These are phyloP conservation scores for Gari tellinella DNA, from an alignment of 2,888 invertebrate species.

Conservation along the genomic window DNA sequence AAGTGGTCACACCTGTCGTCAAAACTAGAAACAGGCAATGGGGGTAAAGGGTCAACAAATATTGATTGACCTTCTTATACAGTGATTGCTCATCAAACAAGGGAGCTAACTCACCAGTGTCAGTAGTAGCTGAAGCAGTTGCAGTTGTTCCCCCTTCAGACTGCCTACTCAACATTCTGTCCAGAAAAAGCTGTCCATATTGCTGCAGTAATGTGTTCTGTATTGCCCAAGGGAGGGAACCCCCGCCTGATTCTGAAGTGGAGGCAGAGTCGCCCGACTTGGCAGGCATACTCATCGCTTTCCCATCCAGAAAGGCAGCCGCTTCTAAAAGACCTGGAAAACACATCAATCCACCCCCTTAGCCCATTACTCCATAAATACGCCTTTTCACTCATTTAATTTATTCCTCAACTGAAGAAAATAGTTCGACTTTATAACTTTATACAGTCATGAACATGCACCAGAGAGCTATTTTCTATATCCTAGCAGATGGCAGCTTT, in stretches of 20 bases:
- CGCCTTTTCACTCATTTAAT: no score
- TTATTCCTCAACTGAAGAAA: no score
- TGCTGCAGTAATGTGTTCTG: slow-evolving; percentile 51
- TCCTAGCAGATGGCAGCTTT: no score
- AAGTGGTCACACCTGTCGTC: no score
- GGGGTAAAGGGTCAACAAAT: no score
- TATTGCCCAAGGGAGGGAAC: slow-evolving; percentile 53
- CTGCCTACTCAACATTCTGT: slow-evolving; percentile 54
- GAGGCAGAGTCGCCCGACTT: slow-evolving; percentile 30
- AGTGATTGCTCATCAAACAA: no score
- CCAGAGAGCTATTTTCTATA: no score
- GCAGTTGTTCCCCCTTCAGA: slow-evolving; percentile 11
- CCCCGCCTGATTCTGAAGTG: slow-evolving; percentile 12
- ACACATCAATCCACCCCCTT: background rate
- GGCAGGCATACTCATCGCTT: slow-evolving; percentile 38
- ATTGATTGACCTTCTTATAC: no score
- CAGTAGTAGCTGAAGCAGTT: slow-evolving; percentile 37
- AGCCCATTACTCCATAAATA: no score
- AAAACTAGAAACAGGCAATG: no score
- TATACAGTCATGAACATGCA: no score
- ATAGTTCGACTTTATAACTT: no score
- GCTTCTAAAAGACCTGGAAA: slow-evolving; percentile 50
- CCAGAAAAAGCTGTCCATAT: slow-evolving; percentile 59
- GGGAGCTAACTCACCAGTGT: slow-evolving; percentile 33
- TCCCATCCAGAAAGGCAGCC: slow-evolving; percentile 45